Percentiles rank a stretch among this genome's conserved stretches.
Evolutionary conservation across 2,888 invertebrate species (phyloP).

Genomic region (Hydriomena furcata): DNA sequence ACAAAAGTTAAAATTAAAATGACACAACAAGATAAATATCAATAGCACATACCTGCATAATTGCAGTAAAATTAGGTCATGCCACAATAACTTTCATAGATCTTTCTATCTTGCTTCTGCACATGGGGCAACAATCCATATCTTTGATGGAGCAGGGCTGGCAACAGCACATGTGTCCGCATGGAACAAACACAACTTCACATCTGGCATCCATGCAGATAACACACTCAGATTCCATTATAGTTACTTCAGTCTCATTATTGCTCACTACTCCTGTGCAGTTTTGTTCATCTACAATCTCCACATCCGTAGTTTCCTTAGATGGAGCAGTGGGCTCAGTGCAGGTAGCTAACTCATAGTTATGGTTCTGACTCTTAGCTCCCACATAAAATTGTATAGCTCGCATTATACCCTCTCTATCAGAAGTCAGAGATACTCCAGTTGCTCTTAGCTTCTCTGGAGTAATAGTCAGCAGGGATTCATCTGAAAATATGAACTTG

Average conservation of each 20-base stretch:
- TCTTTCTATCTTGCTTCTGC: constrained; percentile 87
- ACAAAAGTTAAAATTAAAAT: neutral
- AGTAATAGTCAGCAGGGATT: constrained; percentile 78
- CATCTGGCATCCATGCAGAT: constrained; percentile 90
- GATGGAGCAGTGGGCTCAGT: constrained; percentile 54
- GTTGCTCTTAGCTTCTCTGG: constrained; percentile 82
- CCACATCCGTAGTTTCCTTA: constrained; percentile 34
- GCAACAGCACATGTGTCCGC: constrained; percentile 95
- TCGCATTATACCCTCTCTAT: constrained; percentile 84
- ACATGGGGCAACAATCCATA: constrained; percentile 89
- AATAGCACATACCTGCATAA: constrained; percentile 20
- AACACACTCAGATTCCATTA: constrained; percentile 88
- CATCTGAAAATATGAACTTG: constrained; percentile 80
- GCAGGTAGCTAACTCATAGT: constrained; percentile 41
- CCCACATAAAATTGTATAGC: constrained; percentile 85
- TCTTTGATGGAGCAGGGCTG: constrained; percentile 85
- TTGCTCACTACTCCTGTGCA: constrained; percentile 61
- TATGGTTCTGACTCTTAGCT: constrained; percentile 55
- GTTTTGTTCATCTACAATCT: constrained; percentile 41
- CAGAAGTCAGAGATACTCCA: constrained; percentile 81
- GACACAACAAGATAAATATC: neutral
- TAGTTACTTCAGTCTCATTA: constrained; percentile 52
- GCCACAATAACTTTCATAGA: constrained; percentile 86
- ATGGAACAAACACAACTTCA: constrained; percentile 92
- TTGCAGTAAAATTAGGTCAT: constrained; percentile 52